These are phyloP conservation scores for Ooceraea biroi DNA, from an alignment of 1,140 invertebrate species.

Conservation along the genomic window DNA sequence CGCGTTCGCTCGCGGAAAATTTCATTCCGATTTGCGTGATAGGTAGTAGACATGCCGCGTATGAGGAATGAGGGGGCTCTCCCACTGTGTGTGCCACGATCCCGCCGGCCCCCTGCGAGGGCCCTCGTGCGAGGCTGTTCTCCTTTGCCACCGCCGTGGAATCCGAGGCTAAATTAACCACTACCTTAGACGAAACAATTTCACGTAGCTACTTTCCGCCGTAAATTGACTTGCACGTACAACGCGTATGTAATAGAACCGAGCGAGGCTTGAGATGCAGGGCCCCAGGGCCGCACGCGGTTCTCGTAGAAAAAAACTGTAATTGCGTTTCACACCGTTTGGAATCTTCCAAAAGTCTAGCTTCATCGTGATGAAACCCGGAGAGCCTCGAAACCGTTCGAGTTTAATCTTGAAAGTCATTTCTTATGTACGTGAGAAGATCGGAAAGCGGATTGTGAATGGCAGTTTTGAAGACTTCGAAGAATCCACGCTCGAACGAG, in stretches of 20 bases:
- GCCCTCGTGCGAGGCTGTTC: constrained; percentile 56
- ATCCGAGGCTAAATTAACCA: constrained; percentile 77
- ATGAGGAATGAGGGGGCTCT: constrained; percentile 36
- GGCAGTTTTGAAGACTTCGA: neutral
- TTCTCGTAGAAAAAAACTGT: neutral
- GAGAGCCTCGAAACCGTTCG: neutral
- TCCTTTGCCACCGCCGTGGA: constrained; percentile 64
- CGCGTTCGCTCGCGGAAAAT: constrained; percentile 74
- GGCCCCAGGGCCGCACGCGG: constrained; percentile 34
- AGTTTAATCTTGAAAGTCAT: constrained; percentile 9
- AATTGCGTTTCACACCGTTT: neutral
- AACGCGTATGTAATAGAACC: constrained; percentile 56
- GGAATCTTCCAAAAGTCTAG: neutral
- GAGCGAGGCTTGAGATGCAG: constrained; percentile 23
- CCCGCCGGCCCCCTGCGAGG: constrained; percentile 37
- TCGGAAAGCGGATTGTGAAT: neutral
- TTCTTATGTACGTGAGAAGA: neutral
- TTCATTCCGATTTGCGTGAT: constrained; percentile 73
- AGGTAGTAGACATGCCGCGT: constrained; percentile 58
- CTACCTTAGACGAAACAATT: constrained; percentile 81
- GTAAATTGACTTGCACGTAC: constrained; percentile 80
- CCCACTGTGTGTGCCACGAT: neutral
- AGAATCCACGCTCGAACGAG: neutral
- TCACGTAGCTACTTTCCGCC: constrained; percentile 77
- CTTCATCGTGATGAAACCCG: neutral